These are phyloP conservation scores for Bolborhynchus lineola DNA, from an alignment of 2,113 vertebrate genomes.

Conservation along the genomic window DNA sequence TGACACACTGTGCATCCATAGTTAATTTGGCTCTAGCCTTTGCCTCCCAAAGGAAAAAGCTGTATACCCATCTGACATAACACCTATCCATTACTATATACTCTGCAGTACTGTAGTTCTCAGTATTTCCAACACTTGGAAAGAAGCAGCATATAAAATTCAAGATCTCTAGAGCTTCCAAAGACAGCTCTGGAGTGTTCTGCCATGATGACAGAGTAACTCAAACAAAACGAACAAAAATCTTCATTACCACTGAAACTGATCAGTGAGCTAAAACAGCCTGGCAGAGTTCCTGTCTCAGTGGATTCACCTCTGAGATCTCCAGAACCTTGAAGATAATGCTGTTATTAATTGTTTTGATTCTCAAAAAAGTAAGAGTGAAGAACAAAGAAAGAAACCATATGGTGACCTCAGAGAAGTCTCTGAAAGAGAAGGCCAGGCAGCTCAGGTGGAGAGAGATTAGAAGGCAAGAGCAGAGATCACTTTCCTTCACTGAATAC, in stretches of 20 bases:
- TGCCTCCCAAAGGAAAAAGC: neutral
- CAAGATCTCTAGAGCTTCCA: neutral
- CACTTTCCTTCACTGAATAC: neutral
- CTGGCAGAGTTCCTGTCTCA: neutral
- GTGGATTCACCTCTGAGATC: neutral
- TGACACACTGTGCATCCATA: neutral
- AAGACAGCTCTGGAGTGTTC: neutral
- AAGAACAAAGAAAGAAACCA: slow-evolving; percentile 42
- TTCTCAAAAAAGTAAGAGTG: neutral
- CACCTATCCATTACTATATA: neutral
- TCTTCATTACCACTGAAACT: neutral
- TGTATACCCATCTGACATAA: neutral
- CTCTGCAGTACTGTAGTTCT: neutral
- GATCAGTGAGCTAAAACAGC: neutral
- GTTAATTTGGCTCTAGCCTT: neutral
- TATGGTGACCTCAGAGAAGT: slow-evolving; percentile 15
- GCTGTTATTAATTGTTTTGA: neutral
- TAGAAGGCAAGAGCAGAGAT: neutral
- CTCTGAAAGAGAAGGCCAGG: neutral
- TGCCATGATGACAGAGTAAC: neutral
- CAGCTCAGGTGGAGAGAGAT: neutral
- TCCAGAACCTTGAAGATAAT: neutral
- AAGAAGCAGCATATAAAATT: neutral
- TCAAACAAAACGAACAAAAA: slow-evolving; percentile 1
- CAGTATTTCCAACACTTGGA: neutral